Evolutionary conservation across 1,140 invertebrate genomes (phyloP), one percentile per base, ranked within the genome.

Genomic region (Charaxes varanes): DNA sequence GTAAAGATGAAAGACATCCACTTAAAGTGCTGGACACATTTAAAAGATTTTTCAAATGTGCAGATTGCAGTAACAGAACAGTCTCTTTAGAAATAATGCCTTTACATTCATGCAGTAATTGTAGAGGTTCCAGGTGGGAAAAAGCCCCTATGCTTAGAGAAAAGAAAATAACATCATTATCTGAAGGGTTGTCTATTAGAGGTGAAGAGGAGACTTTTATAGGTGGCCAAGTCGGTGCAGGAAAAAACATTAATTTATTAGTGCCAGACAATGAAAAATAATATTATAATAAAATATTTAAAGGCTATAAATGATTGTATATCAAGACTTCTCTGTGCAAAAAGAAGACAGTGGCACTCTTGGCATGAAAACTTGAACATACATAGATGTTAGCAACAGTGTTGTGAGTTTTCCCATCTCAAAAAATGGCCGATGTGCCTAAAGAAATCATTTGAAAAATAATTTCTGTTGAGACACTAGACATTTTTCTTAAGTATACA

Each of bases 21-120:
- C 61, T 97, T 0, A 92, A 90, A 76, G 87, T 92, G 1, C 86
- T 92, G 5, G 89, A 95, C 65, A 91, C 92, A 0, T 86, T 90
- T 8, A 97, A 97, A 63, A 86, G 94, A 43, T 98, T 97, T 74
- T 98, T 96, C 77, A 92, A 93, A 72, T 98, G 96, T 82, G 86
- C 86, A 12, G 89, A 95, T 63, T 98, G 96, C 79, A 90, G 89
- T 16, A 92, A 94, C 60, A 88, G 95, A 53, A 95, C 92, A 2
- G 87, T 91, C 26, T 90, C 90, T 23, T 86, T 97, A 12, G 90
- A 93, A 16, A 86, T 92, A 44, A 80, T 96, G 24, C 96, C 96
- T 1, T 85, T 90, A 13, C 79, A 88, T 37, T 86, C 89, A 40
- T 98, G 95, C 71, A 89, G 88, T 30, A 93, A 91, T 58, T 97